phyloP scores from a whole-genome alignment of 53 echinoderm and acorn worm genomes.

The Echinometra lucunter region DNA sequence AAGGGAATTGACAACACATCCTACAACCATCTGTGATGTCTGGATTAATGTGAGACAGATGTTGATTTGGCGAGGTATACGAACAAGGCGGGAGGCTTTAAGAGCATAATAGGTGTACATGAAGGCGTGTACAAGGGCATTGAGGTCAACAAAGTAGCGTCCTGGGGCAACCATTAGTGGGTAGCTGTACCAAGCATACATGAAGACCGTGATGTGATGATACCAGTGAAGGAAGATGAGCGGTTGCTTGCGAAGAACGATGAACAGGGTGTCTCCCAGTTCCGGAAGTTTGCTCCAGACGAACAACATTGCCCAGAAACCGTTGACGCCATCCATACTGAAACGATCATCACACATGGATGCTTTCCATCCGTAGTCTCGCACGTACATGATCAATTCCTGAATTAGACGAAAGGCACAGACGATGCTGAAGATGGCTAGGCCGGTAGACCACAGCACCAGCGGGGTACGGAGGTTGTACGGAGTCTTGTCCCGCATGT shows the following conservation, averaged over 20 bases:
- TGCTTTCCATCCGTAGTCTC: slow-evolving; percentile 82
- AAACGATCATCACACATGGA: slow-evolving; percentile 90
- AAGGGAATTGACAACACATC: slow-evolving; percentile 82
- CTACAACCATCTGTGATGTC: slow-evolving; percentile 98
- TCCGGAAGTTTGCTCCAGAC: slow-evolving; percentile 95
- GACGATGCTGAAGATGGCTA: slow-evolving; percentile 90
- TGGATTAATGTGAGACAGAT: slow-evolving; percentile 91
- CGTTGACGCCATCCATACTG: slow-evolving; percentile 92
- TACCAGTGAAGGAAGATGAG: slow-evolving; percentile 99
- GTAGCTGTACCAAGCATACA: slow-evolving; percentile 96
- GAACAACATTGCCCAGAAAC: slow-evolving; percentile 94
- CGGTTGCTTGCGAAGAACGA: slow-evolving; percentile 93
- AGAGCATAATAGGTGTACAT: slow-evolving; percentile 99
- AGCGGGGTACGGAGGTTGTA: slow-evolving; percentile 80
- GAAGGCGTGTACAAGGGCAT: slow-evolving; percentile 89
- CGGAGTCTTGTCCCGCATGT: slow-evolving; percentile 80
- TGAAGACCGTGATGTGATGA: slow-evolving; percentile 94
- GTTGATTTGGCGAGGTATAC: slow-evolving; percentile 89
- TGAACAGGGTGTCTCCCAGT: slow-evolving; percentile 93
- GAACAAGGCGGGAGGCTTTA: slow-evolving; percentile 81
- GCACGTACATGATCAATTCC: slow-evolving; percentile 76
- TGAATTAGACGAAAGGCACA: slow-evolving; percentile 86
- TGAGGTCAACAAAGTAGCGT: slow-evolving; percentile 92
- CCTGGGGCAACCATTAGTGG: slow-evolving; percentile 88
- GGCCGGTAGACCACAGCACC: slow-evolving; percentile 82